A percentile compares a stretch with the other conserved stretches of the same genome.
Evolutionary conservation across 1,140 invertebrate species (phyloP).

Genomic region (Globodera rostochiensis): DNA sequence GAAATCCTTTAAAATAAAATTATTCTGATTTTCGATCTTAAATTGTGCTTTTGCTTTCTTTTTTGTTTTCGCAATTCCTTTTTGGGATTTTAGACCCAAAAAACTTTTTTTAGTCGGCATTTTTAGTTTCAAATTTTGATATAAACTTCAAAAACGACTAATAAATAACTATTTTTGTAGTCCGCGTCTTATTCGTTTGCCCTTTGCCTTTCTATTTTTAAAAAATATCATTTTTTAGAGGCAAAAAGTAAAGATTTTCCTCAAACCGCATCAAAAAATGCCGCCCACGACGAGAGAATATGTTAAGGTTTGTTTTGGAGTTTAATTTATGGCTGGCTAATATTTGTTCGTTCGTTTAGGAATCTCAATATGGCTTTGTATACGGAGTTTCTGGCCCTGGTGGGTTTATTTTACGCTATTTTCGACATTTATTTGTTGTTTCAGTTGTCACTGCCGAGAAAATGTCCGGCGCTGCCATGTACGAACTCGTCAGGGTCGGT

Average conservation of each 20-base stretch:
- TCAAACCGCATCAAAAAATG: conserved; percentile 31
- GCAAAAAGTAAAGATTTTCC: conserved; percentile 5
- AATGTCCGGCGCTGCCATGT: conserved; percentile 99
- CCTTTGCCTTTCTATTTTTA: no score
- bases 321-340: conserved; percentile 72
- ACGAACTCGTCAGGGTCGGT: conserved; percentile 97
- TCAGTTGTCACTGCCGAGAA: conserved; percentile 95
- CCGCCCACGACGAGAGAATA: conserved; percentile 41
- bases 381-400: conserved; percentile 95
- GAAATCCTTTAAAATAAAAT: not conserved
- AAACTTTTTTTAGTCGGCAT: not conserved
- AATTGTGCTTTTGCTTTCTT: conserved; percentile 7
- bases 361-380: conserved; percentile 88
- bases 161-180: not conserved
- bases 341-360: conserved; percentile 82
- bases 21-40: conserved; percentile 23
- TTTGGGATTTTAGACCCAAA: not conserved
- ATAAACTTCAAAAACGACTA: no score
- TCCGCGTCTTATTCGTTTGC: not conserved
- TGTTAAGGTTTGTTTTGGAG: conserved; percentile 29
- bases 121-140: not conserved
- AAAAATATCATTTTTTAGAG: conserved; percentile 5
- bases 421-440: conserved; percentile 18
- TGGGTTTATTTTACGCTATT: conserved; percentile 69
- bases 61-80: not conserved